Conservation (phyloP, 2,113 vertebrate species). For the Bubo blakistoni region DNA sequence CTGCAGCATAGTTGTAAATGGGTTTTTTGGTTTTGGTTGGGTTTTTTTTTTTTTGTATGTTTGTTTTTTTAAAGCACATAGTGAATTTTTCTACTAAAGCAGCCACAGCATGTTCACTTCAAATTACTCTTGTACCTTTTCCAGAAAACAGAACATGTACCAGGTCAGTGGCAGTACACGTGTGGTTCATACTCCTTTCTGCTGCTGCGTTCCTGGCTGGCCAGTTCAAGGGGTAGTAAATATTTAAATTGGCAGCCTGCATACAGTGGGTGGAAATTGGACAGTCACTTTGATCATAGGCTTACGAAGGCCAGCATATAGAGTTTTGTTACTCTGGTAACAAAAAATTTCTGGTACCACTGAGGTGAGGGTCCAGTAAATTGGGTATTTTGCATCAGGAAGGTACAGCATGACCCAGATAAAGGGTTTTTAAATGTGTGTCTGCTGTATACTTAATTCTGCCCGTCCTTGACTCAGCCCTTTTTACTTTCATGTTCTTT, state of each 20-base stretch:
- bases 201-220: background rate
- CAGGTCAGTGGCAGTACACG: background rate
- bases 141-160: background rate
- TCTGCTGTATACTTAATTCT: background rate
- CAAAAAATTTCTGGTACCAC: background rate
- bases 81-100: background rate
- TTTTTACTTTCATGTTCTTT: background rate
- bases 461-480: background rate
- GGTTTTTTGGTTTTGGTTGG: background rate
- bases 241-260: slow-evolving; percentile 57
- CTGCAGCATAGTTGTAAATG: background rate
- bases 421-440: background rate
- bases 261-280: slow-evolving; percentile 25
- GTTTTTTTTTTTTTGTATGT: background rate
- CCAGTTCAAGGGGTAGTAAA: slow-evolving; percentile 45
- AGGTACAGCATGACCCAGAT: background rate
- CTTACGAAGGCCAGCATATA: background rate
- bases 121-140: background rate
- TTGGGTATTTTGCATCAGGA: background rate
- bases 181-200: background rate
- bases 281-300: background rate
- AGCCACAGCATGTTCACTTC: background rate
- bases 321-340: background rate
- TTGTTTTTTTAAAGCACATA: background rate
- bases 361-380: background rate